phyloP scores from a whole-genome alignment of 2,113 vertebrate genomes.

The Arizona elegans region DNA sequence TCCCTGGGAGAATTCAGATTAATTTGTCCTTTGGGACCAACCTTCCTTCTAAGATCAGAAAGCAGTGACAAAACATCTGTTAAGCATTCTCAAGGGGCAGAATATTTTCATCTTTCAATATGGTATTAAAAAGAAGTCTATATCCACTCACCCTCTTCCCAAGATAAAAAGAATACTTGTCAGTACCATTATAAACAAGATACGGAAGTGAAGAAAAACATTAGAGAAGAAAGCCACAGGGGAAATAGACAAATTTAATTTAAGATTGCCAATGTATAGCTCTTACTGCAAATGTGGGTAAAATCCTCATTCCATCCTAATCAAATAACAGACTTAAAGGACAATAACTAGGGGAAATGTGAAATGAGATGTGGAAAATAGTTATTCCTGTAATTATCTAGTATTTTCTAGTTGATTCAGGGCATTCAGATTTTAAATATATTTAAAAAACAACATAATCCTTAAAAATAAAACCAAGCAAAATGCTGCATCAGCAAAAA shows the following conservation, averaged over 20 bases:
- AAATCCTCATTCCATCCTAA: neutral
- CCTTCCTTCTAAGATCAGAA: neutral
- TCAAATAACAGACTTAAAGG: neutral
- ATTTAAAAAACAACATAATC: neutral
- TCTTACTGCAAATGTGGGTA: neutral
- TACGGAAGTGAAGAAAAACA: neutral
- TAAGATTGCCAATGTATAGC: neutral
- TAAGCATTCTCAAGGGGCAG: neutral
- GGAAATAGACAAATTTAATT: neutral
- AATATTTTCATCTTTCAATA: neutral
- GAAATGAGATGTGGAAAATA: neutral
- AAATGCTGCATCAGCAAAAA: neutral
- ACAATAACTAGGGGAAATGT: neutral
- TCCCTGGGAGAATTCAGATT: neutral
- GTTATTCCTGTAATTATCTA: neutral
- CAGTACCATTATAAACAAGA: neutral
- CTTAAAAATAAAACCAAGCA: neutral
- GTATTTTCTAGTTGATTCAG: neutral
- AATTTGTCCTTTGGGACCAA: neutral
- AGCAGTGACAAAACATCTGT: neutral
- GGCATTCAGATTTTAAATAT: neutral
- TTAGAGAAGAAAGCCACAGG: neutral
- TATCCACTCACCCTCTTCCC: neutral
- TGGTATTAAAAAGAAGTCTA: neutral
- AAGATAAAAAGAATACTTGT: neutral